Base-by-base conservation (phyloP, 2,888 invertebrate genomes). In the Falcaria lacertinaria region DNA sequence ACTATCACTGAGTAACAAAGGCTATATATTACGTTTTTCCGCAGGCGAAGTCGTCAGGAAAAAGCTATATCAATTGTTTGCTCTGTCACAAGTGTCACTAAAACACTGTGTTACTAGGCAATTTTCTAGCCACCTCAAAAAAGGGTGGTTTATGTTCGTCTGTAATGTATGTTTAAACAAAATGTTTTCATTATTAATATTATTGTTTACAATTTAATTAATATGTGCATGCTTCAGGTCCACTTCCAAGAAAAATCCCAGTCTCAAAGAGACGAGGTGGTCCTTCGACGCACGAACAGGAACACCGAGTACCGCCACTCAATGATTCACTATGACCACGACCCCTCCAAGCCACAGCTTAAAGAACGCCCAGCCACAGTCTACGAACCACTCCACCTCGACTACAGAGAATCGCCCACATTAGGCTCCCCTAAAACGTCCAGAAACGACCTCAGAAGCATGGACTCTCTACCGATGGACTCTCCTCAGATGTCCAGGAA, bases 251-350 rank as follows among this genome's bases (percentile, higher is more conserved):
- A 88, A 47, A 67, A 83, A 51, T 60, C 60, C 11, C 74, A 75
- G 11, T 35, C 47, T 11, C 45, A 55, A 1, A 48, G 7, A 33
- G 15, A 34, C 4, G 80, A 84, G 50, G 84, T 89, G 0, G 66
- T 88, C n/a, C 80, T 77, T 50, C 80, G 89, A 4, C 78, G 87
- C 8, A 66, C 80, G 1, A 83, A 78, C 47, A 77, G 88, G 11
- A 85, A 86, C 58, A 38, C 71, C 0, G 89, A 87, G 42, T 87
- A 89, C 61, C 80, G 89, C 0, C 89, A 89, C 56, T 89, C 89
- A n/a, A 89, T 89, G 89, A 89, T 89, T 48, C 89, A 89, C 32
- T 89, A 87, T 56, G 89, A 89, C 58, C 88, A 89, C 45, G 86
- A 88, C 34, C 51, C 75, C 0, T 61, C 77, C 5, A 87, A 85